A percentile compares a stretch with the other conserved stretches of the same genome.
phyloP scores from a whole-genome alignment of 2,113 vertebrate genomes.

The Mus pahari region DNA sequence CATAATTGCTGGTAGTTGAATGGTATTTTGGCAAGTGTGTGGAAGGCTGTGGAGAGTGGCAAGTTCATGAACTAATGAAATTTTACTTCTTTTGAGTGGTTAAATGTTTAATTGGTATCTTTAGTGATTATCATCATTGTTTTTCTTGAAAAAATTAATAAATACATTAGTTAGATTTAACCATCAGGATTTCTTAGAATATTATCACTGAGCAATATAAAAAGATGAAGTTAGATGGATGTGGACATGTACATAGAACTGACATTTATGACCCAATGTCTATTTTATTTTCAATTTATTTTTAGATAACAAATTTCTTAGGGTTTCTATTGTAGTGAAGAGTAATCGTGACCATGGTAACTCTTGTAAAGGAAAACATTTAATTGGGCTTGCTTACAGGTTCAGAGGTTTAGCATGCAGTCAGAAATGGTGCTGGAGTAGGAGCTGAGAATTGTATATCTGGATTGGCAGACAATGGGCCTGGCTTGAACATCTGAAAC shows the following conservation, averaged over 20 bases:
- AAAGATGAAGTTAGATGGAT: conserved; percentile 34
- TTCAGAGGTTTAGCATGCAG: neutral
- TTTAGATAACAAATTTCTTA: neutral
- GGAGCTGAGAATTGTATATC: neutral
- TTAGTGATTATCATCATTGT: conserved; percentile 36
- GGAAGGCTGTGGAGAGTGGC: neutral
- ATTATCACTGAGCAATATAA: conserved; percentile 21
- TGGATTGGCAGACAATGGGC: neutral
- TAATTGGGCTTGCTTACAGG: neutral
- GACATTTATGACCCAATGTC: neutral
- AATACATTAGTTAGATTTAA: neutral
- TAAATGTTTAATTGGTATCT: conserved; percentile 21
- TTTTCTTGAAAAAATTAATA: conserved; percentile 48
- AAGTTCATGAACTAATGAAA: neutral
- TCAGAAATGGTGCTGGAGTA: neutral
- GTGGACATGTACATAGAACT: neutral
- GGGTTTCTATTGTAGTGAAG: neutral
- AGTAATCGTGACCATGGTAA: neutral
- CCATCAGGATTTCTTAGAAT: neutral
- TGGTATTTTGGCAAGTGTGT: neutral
- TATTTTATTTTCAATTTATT: conserved; percentile 37
- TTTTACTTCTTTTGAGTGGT: neutral
- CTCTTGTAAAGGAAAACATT: neutral
- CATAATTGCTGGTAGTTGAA: neutral
- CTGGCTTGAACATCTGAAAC: neutral